Conservation (phyloP, 2,113 vertebrate genomes). For the Pongo pygmaeus region DNA sequence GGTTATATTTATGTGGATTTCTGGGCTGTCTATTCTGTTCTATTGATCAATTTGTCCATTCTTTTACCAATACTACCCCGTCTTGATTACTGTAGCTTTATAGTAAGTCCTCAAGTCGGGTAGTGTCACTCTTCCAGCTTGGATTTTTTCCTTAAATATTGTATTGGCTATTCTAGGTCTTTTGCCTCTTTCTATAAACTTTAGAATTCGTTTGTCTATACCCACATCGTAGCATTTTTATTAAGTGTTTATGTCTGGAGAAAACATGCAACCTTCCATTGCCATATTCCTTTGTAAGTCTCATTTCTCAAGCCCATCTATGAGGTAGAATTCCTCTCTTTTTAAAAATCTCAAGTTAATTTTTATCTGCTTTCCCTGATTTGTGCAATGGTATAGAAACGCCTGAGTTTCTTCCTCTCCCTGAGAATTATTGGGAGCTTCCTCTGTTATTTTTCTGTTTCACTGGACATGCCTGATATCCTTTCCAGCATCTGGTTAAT, state of each 20-base stretch:
- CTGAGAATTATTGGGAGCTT: neutral
- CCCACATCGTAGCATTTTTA: neutral
- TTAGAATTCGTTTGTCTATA: neutral
- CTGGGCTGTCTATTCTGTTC: neutral
- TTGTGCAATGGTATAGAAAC: neutral
- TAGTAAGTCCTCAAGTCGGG: neutral
- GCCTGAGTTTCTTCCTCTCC: neutral
- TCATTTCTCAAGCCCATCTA: neutral
- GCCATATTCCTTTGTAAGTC: neutral
- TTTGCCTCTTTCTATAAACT: neutral
- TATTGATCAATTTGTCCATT: neutral
- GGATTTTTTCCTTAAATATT: neutral
- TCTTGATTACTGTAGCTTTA: neutral
- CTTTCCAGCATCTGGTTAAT: neutral
- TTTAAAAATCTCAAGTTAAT: neutral
- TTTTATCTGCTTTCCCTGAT: neutral
- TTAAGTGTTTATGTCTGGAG: neutral
- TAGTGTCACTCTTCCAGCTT: neutral
- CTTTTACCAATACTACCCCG: neutral
- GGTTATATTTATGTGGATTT: neutral
- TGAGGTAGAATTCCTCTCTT: neutral
- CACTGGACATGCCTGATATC: neutral
- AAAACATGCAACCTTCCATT: neutral
- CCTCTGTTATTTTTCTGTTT: conserved; percentile 10
- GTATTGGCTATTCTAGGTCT: neutral